Evolutionary conservation across 2,113 vertebrate species (phyloP), one percentile per base, ranked within the genome.

Genomic region (Aptenodytes forsteri): DNA sequence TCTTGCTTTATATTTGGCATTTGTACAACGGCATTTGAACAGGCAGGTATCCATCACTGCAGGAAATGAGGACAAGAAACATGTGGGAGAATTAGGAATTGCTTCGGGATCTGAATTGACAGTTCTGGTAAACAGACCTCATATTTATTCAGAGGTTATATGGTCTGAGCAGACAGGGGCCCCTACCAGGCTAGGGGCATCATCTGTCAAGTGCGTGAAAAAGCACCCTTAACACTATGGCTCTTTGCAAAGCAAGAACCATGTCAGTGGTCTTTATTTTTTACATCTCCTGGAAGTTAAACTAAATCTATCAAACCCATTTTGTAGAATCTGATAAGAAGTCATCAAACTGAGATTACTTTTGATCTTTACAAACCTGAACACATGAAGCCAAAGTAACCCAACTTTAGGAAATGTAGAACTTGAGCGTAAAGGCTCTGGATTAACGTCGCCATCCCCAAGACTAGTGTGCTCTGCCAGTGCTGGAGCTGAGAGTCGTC

Each of bases 381-480:
- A 54, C 13, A 56, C 9, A 6, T 30, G 17, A 91, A 69, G 10
- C 2, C 46, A 71, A 82, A 91, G 25, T 49, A 56, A 47, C 2
- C 6, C 34, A 38, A 7, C 67, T 90, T 81, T 30, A 78, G n/a
- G 40, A 83, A 75, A 46, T 32, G 6, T 44, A 50, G 50, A 81
- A 40, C 6, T 66, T 89, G 6, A 30, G 4, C 1, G 1, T 40
- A 79, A 56, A 79, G 40, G 4, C 32, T 86, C 27, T 77, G 21
- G 23, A 62, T 83, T 89, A 91, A 73, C 6, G 10, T 20, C 0
- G 0, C 7, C 16, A 16, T 38, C 27, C 21, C 23, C 1, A 7
- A 52, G 13, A 34, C 55, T 50, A 9, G 5, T 59, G 32, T 64
- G 26, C 19, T 83, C 46, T 76, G 30, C 13, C 49, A 80, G 9